Conservation (phyloP, 2,888 invertebrate genomes). For the Amblyjoppa fuscipennis region DNA sequence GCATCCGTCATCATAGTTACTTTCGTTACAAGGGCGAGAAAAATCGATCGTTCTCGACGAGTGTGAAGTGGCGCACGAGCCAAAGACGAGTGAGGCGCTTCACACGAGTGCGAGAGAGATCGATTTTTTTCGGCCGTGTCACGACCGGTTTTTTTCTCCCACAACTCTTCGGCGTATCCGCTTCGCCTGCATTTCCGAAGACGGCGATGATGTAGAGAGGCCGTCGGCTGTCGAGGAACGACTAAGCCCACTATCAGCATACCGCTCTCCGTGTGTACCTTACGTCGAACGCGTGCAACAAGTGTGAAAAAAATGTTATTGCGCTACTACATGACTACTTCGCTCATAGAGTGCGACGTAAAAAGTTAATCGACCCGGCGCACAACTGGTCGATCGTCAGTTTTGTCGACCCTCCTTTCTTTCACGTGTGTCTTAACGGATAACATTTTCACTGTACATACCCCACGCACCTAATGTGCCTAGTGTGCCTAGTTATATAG, state of each 20-base stretch:
- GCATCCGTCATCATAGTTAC: too few species aligned
- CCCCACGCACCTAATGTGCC: slow-evolving; percentile 3
- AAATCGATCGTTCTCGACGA: too few species aligned
- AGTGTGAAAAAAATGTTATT: slow-evolving; percentile 80
- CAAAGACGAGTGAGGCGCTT: too few species aligned
- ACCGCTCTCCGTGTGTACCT: slow-evolving; percentile 59
- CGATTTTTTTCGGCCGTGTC: too few species aligned
- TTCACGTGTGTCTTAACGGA: slow-evolving; percentile 47
- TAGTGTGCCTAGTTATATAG: neutral
- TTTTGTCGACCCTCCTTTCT: slow-evolving; percentile 63
- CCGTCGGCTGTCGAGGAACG: slow-evolving; percentile 45
- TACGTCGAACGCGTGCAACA: slow-evolving; percentile 78
- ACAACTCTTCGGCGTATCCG: slow-evolving; percentile 26
- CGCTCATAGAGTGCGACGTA: slow-evolving; percentile 75
- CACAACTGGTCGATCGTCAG: slow-evolving; percentile 59
- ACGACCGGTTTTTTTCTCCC: too few species aligned
- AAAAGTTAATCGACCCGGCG: slow-evolving; percentile 76
- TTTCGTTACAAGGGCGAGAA: too few species aligned
- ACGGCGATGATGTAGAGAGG: slow-evolving; percentile 34
- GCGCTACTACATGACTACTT: slow-evolving; percentile 78
- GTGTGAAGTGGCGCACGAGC: too few species aligned
- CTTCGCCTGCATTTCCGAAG: neutral
- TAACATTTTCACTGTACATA: slow-evolving; percentile 20
- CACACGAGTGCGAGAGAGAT: too few species aligned
- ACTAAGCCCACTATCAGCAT: slow-evolving; percentile 50